A percentile compares a stretch with the other conserved stretches of the same genome.
phyloP scores from a whole-genome alignment of 2,888 invertebrate species.

The Agrotis ipsilon region DNA sequence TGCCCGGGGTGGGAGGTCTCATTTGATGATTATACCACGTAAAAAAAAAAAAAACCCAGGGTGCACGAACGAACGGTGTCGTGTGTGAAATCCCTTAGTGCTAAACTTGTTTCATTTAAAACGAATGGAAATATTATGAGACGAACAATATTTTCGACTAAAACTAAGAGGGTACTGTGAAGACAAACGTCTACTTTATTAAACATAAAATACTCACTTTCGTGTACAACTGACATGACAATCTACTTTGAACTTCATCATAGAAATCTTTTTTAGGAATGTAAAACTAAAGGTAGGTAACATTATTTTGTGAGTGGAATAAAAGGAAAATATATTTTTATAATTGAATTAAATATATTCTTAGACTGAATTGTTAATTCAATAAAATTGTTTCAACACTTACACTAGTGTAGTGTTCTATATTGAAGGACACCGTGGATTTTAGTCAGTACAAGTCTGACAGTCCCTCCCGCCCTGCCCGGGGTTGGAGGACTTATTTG shows the following conservation, averaged over 20 bases:
- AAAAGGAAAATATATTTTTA: too few species aligned
- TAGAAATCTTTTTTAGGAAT: constrained; percentile 21
- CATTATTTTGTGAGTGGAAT: constrained; percentile 6
- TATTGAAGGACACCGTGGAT: too few species aligned
- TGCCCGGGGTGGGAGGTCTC: too few species aligned
- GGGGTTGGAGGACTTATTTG: too few species aligned
- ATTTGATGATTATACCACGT: too few species aligned
- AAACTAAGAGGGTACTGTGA: constrained; percentile 12
- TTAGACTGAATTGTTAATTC: neutral
- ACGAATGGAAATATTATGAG: constrained; percentile 13
- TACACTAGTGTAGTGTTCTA: too few species aligned
- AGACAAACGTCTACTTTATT: neutral
- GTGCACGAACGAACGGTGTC: too few species aligned
- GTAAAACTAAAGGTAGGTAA: constrained; percentile 7
- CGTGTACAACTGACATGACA: constrained; percentile 23
- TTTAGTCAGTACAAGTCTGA: too few species aligned
- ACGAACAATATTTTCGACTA: constrained; percentile 18
- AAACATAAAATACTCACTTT: constrained; percentile 39
- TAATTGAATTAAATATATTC: too few species aligned
- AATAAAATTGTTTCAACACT: neutral
- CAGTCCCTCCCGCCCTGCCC: too few species aligned
- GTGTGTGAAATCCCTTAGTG: too few species aligned
- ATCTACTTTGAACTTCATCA: constrained; percentile 35
- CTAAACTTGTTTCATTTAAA: neutral
- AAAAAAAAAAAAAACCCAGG: too few species aligned